phyloP scores from a whole-genome alignment of 2,113 vertebrate species.

The Poeciliopsis prolifica region DNA sequence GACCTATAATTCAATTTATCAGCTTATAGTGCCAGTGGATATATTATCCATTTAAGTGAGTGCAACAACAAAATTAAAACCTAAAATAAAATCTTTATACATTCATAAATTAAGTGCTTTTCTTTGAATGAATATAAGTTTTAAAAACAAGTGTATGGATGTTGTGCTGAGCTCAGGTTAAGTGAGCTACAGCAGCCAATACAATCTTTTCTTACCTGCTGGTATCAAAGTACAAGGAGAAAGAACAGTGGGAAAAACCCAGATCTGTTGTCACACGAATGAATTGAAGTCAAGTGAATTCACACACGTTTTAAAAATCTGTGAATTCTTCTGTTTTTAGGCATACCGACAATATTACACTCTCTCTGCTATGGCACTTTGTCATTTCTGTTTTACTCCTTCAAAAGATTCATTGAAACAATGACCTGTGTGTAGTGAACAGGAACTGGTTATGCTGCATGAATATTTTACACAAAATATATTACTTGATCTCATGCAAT shows the following conservation, averaged over 20 bases:
- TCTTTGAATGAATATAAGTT: no score
- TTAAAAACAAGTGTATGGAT: background rate
- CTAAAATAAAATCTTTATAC: background rate
- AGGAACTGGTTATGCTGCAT: background rate
- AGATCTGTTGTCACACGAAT: no score
- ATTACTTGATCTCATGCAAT: background rate
- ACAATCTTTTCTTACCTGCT: no score
- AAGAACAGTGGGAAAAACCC: background rate
- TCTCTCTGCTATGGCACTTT: no score
- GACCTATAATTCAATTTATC: no score
- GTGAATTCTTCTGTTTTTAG: no score
- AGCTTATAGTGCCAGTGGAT: background rate
- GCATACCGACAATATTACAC: no score
- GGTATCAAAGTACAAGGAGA: no score
- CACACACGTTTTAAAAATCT: no score
- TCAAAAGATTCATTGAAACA: background rate
- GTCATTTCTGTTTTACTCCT: background rate
- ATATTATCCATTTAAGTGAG: background rate
- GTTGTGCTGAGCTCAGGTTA: no score
- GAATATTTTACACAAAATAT: background rate
- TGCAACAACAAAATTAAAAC: background rate
- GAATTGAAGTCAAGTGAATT: no score
- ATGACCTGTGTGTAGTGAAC: background rate
- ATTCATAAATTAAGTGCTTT: background rate
- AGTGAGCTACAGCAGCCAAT: no score